Base-by-base conservation (phyloP, 2,888 invertebrate genomes). In the Anticlea derivata region DNA sequence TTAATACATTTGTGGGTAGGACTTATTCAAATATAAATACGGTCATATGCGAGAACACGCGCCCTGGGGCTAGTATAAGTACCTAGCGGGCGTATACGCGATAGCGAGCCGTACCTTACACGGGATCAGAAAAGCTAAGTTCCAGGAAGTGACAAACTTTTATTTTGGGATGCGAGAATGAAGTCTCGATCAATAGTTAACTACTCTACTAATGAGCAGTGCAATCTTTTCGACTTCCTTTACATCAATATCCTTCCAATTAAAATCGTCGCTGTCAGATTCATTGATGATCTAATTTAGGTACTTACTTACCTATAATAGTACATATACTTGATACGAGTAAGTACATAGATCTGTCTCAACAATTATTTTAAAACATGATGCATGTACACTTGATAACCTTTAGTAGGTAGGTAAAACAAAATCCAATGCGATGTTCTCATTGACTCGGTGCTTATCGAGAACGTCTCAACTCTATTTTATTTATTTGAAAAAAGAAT, bases 341-440 rank as follows among this genome's bases (percentile, higher is more conserved):
- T n/a, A n/a, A n/a, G n/a, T n/a, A n/a, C n/a, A 40, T 20, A 7
- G 12, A 23, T 55, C 20, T 6, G 13, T 47, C 38, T 22, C 20
- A 20, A 10, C 11, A 40, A 13, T 44, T 47, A 54, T 48, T 44
- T 43, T 39, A 34, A 47, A 39, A 43, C 22, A 52, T 50, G 52
- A 49, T 35, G 33, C 56, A 54, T 61, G 50, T 50, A 53, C 33
- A 7, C 17, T 17, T 11, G 80, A 80, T 80, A 80, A 79, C 79
- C 78, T 78, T 68, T 74, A 44, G 41, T 75, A 40, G 37, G 58
- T 26, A 58, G 53, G 30, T 55, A 60, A 65, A 71, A 69, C 62
- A 61, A 52, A 58, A 52, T 58, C 50, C 55, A 56, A 44, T 46
- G 53, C 52, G 52, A 23, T 39, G 38, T 53, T 47, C 57, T 53